Base-by-base conservation (phyloP, 2,888 invertebrate species). In the Limnephilus lunatus region DNA sequence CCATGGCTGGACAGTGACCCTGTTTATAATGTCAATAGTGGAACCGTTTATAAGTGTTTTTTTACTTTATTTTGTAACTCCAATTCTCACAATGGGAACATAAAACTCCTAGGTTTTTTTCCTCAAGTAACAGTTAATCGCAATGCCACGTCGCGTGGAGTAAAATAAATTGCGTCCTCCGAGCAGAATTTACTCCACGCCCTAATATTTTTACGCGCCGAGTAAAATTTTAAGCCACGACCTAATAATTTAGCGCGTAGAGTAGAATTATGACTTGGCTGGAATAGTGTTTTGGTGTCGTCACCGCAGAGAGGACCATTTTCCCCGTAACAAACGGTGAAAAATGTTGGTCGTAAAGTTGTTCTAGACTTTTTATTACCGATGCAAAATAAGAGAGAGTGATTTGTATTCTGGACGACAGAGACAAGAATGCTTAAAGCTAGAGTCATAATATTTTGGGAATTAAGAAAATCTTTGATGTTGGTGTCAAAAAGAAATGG, bases 351-450 rank as follows among this genome's bases (percentile, higher is more conserved):
- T 35, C 83, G 35, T 83, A 83, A 83, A 83, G 35, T 35, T 25
- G 14, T 83, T 32, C 83, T 32, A 68, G 83, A 32, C 83, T 83
- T 39, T 83, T 83, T 83, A 83, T 83, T 19, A 83, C 35, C 83
- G 9, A 83, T 83, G 83, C 83, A 83, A 39, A 39, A 83, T 83
- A 32, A 25, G 35, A 83, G 3, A 39, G 83, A 32, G 32, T 31
- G 19, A 32, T 83, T 83, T 32, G 19, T 83, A 25, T 83, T 83
- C 32, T 39, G 0, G 35, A 25, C 68, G 68, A 68, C 25, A n/a
- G 68, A 68, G 68, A 9, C 68, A 68, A 68, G 68, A 68, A 25
- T 68, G 25, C 68, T 68, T 68, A 25, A 25, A n/a, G 25, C 25
- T 68, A 9, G 1, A 68, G n/a, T 68, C 25, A 68, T 9, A 25